A percentile compares a stretch with the other conserved stretches of the same genome.
phyloP scores from a whole-genome alignment of 1,140 invertebrate species.

The Radopholus similis region DNA sequence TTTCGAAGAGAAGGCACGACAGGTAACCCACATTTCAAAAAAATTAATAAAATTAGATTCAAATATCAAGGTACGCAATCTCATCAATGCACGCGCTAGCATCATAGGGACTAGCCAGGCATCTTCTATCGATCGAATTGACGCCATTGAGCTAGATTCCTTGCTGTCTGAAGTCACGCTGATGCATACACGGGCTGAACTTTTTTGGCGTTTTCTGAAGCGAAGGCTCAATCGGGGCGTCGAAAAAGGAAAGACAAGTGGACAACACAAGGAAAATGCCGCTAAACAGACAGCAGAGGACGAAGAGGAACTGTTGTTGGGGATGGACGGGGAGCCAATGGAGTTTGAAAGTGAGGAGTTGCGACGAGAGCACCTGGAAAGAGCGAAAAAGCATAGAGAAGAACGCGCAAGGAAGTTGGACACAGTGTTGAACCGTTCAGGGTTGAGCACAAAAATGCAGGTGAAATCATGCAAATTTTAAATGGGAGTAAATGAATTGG shows the following conservation, averaged over 20 bases:
- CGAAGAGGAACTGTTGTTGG: background rate
- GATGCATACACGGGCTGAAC: slow-evolving; percentile 80
- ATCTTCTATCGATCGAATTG: slow-evolving; percentile 61
- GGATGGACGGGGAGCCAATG: slow-evolving; percentile 2
- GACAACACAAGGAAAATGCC: background rate
- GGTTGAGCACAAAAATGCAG: slow-evolving; percentile 42
- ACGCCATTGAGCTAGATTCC: slow-evolving; percentile 82
- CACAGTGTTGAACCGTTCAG: slow-evolving; percentile 37
- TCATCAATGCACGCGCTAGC: background rate
- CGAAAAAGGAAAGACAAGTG: background rate
- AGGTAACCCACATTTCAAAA: slow-evolving; percentile 8
- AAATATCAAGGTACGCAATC: background rate
- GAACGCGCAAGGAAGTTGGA: slow-evolving; percentile 68
- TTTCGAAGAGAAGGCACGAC: slow-evolving; percentile 40
- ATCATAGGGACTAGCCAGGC: background rate
- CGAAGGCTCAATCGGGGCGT: slow-evolving; percentile 68
- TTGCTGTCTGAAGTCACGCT: slow-evolving; percentile 84
- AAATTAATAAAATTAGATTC: background rate
- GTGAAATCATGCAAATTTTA: background rate
- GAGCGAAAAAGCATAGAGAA: slow-evolving; percentile 62
- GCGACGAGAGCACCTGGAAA: slow-evolving; percentile 24
- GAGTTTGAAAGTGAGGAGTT: slow-evolving; percentile 35
- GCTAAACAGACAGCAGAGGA: background rate
- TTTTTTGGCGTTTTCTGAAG: slow-evolving; percentile 83
- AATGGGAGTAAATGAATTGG: slow-evolving; percentile 5